These are phyloP conservation scores for Tipula helvola DNA, from an alignment of 2,888 invertebrate species.

Conservation along the genomic window DNA sequence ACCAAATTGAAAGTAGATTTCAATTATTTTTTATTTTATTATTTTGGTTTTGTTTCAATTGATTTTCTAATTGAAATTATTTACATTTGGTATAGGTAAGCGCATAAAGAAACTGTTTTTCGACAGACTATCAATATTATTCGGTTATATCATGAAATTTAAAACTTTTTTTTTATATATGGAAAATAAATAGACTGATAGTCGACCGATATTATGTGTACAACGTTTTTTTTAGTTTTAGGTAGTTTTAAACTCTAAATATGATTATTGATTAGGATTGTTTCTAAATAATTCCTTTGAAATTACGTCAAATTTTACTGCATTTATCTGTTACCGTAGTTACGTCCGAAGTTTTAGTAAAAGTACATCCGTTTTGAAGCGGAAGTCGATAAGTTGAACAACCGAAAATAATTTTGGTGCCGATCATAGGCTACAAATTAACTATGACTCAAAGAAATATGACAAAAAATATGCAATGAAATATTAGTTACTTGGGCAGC, in stretches of 20 bases:
- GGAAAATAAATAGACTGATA: background rate
- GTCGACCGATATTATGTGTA: background rate
- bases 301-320: too few species aligned
- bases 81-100: background rate
- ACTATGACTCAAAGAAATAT: too few species aligned
- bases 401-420: too few species aligned
- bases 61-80: background rate
- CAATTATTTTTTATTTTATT: background rate
- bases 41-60: background rate
- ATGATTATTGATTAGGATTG: too few species aligned
- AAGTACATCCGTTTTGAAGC: too few species aligned
- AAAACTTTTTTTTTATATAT: background rate
- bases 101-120: background rate
- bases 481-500: too few species aligned
- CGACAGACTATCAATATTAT: background rate
- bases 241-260: background rate
- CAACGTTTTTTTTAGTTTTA: background rate
- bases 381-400: too few species aligned
- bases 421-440: too few species aligned
- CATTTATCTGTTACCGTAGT: too few species aligned
- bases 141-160: background rate
- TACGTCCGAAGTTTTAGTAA: too few species aligned
- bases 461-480: too few species aligned
- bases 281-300: too few species aligned
- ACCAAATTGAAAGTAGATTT: slow-evolving; percentile 4